Evolutionary conservation across 2,113 vertebrate genomes (phyloP).

Genomic region (Gulo gulo): DNA sequence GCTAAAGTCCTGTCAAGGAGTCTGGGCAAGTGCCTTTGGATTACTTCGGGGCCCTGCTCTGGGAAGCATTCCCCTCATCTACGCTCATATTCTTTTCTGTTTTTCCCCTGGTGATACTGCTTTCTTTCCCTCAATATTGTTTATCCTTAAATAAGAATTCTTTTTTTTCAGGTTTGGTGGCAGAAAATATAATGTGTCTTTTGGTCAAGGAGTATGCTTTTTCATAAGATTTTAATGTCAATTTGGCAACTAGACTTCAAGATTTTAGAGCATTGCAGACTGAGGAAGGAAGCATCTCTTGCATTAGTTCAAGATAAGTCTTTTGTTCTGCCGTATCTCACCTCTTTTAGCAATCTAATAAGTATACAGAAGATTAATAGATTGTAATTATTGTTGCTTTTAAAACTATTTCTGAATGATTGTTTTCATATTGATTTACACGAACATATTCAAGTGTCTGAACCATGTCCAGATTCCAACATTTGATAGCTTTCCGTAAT

Average conservation of each 20-base stretch:
- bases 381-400: neutral
- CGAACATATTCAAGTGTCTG: slow-evolving; percentile 4
- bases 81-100: neutral
- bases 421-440: neutral
- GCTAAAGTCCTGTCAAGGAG: neutral
- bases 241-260: neutral
- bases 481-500: neutral
- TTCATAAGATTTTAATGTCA: neutral
- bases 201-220: neutral
- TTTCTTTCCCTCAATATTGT: neutral
- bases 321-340: neutral
- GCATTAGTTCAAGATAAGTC: neutral
- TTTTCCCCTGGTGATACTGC: neutral
- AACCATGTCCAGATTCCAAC: neutral
- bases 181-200: neutral
- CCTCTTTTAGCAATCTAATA: neutral
- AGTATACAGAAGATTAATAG: neutral
- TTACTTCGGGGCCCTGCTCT: neutral
- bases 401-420: neutral
- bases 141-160: neutral
- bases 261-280: neutral
- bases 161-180: slow-evolving; percentile 14
- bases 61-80: neutral
- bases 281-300: neutral
- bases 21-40: neutral